Conservation (phyloP, 2,888 invertebrate genomes). For the Drosophila mercatorum region DNA sequence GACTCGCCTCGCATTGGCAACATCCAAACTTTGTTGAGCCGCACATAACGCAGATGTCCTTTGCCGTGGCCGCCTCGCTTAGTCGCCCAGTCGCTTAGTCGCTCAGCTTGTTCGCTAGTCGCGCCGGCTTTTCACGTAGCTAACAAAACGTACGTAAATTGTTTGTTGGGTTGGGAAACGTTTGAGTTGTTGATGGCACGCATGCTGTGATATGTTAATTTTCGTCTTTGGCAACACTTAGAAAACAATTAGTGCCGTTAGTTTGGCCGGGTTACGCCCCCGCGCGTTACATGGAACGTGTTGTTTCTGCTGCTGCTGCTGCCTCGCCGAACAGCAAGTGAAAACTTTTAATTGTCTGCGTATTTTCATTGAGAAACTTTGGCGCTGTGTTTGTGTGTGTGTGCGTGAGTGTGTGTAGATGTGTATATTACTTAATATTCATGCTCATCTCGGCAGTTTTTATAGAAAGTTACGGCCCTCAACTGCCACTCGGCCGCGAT, state of each 20-base stretch:
- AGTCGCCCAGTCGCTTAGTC: slow-evolving; percentile 43
- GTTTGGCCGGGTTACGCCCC: slow-evolving; percentile 39
- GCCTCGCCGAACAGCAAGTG: slow-evolving; percentile 58
- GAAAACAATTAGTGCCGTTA: slow-evolving; percentile 66
- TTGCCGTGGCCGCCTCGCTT: slow-evolving; percentile 72
- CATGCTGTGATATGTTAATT: slow-evolving; percentile 75
- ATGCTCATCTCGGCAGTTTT: slow-evolving; percentile 49
- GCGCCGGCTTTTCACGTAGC: slow-evolving; percentile 58
- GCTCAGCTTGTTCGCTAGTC: slow-evolving; percentile 29
- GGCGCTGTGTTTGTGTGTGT: slow-evolving; percentile 7
- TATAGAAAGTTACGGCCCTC: slow-evolving; percentile 54
- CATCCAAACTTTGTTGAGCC: slow-evolving; percentile 29
- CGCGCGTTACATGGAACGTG: slow-evolving; percentile 12
- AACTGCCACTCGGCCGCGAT: slow-evolving; percentile 35
- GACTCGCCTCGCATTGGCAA: slow-evolving; percentile 15
- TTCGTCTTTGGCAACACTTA: slow-evolving; percentile 65
- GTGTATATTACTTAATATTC: slow-evolving; percentile 59
- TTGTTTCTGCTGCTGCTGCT: neutral
- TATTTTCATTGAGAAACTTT: slow-evolving; percentile 74
- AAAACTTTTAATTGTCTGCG: slow-evolving; percentile 77
- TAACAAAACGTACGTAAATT: slow-evolving; percentile 31
- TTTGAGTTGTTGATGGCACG: slow-evolving; percentile 40
- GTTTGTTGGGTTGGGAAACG: neutral
- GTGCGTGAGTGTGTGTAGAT: slow-evolving; percentile 6
- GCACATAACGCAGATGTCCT: slow-evolving; percentile 80